Conservation (phyloP, 2,888 invertebrate species). For the Tinea pellionella region DNA sequence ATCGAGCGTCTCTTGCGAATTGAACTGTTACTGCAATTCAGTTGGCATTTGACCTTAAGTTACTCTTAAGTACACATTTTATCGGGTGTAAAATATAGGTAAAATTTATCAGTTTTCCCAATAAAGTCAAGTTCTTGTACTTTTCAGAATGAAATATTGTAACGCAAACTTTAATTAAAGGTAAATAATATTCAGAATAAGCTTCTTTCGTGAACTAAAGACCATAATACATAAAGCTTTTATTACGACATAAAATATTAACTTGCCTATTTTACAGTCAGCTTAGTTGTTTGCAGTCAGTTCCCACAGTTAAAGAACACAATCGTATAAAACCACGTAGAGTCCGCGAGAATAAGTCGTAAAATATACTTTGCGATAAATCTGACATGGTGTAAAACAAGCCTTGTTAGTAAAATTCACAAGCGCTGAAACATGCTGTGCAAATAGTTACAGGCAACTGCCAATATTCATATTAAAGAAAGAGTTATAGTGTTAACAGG, state of each 20-base stretch:
- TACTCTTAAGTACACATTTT: too few relatives aligned
- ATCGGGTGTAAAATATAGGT: too few relatives aligned
- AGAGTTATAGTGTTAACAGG: constrained; percentile 5
- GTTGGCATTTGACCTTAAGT: neutral
- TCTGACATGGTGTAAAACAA: constrained; percentile 46
- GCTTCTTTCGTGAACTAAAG: neutral
- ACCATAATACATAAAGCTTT: neutral
- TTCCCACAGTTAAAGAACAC: constrained; percentile 1
- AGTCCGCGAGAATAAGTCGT: constrained; percentile 37
- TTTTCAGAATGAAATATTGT: too few relatives aligned
- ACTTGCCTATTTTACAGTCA: neutral
- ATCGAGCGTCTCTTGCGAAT: neutral
- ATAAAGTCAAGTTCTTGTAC: too few relatives aligned
- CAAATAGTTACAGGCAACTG: constrained; percentile 11
- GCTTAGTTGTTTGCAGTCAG: neutral
- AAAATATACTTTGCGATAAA: constrained; percentile 34
- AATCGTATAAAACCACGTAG: neutral
- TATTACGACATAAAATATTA: neutral
- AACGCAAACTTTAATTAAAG: too few relatives aligned
- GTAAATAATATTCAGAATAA: neutral
- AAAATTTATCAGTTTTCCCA: too few relatives aligned
- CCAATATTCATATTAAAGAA: neutral
- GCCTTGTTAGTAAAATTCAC: constrained; percentile 21
- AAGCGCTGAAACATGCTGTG: constrained; percentile 18
- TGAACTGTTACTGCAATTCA: neutral